A percentile compares a stretch with the other conserved stretches of the same genome.
These are phyloP conservation scores for Calcarius lapponicus DNA, from an alignment of 2,797 vertebrate species.

Conservation along the genomic window DNA sequence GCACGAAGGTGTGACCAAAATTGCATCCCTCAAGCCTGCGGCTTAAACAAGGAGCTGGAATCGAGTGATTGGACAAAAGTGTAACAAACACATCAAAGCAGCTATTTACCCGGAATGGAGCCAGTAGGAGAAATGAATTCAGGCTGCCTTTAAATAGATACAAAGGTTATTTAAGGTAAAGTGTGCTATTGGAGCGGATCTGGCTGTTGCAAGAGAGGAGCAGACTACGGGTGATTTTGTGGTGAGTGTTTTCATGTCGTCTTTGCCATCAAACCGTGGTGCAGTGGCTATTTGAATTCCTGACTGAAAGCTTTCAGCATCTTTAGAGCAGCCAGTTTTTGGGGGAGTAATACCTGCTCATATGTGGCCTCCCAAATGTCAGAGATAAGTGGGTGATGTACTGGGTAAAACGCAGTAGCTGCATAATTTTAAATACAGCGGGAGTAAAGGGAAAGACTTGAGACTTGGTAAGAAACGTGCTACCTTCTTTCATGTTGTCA, in stretches of 20 bases:
- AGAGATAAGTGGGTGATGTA: not conserved
- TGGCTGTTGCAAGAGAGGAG: not conserved
- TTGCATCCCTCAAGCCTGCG: not conserved
- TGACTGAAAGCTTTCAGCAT: not conserved
- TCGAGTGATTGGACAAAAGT: not conserved
- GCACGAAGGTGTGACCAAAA: not conserved
- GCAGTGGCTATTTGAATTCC: not conserved
- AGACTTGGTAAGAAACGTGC: not conserved
- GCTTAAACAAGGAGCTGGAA: constrained; percentile 29
- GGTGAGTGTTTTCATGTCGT: not conserved
- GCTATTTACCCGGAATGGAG: constrained; percentile 36
- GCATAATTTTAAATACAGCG: not conserved
- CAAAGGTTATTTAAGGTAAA: constrained; percentile 41
- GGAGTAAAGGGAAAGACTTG: constrained; percentile 7
- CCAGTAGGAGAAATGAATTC: constrained; percentile 20
- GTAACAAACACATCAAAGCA: constrained; percentile 42
- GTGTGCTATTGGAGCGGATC: not conserved
- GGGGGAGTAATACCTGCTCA: not conserved
- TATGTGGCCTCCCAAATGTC: not conserved
- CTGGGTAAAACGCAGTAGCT: not conserved
- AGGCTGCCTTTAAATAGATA: constrained; percentile 20
- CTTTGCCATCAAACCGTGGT: not conserved
- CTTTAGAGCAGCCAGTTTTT: not conserved
- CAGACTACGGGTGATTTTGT: not conserved
- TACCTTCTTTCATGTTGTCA: constrained; percentile 47